phyloP scores from a whole-genome alignment of 2,113 vertebrate genomes.

The Barbus barbus region DNA sequence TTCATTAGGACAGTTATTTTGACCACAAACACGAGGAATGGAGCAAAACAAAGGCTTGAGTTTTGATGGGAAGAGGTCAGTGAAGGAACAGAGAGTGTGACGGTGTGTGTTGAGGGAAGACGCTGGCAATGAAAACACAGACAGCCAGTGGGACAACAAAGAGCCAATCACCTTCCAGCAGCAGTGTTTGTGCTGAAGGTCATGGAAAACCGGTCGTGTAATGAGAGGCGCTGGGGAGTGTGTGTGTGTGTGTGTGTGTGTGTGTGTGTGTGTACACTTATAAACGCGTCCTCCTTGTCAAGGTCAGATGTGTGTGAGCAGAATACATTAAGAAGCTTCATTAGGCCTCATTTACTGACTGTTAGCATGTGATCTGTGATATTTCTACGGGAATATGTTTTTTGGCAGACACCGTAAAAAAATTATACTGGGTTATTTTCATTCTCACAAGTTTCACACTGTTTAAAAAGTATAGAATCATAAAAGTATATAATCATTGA shows the following conservation, averaged over 20 bases:
- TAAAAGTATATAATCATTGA: no score
- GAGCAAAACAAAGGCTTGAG: background rate
- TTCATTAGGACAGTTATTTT: no score
- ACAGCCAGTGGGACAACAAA: background rate
- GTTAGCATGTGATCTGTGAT: background rate
- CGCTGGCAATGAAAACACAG: background rate
- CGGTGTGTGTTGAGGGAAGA: background rate
- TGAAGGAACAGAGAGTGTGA: background rate
- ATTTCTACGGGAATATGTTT: no score
- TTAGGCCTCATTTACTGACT: background rate
- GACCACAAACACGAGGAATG: no score
- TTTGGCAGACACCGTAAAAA: no score
- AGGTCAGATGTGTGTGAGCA: conserved; percentile 26
- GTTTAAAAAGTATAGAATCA: no score
- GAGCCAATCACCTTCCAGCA: conserved; percentile 6
- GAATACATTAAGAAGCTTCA: conserved; percentile 5
- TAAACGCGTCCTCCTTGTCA: conserved; percentile 8
- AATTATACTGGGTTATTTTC: no score
- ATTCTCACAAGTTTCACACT: no score
- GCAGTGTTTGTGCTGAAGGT: background rate
- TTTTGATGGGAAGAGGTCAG: background rate
- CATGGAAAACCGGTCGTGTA: conserved; percentile 4
- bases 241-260: background rate
- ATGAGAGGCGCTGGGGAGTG: background rate
- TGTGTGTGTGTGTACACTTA: background rate